Evolutionary conservation across 1,140 invertebrate species (phyloP).

Genomic region (Brachionus sp.): DNA sequence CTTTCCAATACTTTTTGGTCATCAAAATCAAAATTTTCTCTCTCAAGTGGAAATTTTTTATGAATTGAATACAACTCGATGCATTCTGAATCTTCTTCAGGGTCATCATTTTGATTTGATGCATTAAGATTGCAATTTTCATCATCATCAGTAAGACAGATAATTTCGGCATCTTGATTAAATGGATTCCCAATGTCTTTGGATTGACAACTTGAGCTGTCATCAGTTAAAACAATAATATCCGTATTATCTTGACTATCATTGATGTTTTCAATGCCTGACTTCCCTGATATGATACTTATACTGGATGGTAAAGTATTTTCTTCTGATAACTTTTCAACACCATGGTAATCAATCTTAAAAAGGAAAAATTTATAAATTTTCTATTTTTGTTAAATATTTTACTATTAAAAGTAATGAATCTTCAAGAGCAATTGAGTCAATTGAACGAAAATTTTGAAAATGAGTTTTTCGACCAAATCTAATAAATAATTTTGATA

Average conservation of each 20-base stretch:
- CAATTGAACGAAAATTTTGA: not conserved
- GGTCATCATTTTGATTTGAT: not conserved
- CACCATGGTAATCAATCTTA: not conserved
- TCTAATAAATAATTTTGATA: not conserved
- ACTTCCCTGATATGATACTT: not conserved
- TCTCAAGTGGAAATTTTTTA: not conserved
- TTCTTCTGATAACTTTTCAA: not conserved
- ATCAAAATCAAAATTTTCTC: not conserved
- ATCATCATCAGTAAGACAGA: not conserved
- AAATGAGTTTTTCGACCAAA: conserved; percentile 9
- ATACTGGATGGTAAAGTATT: not conserved
- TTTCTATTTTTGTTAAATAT: not conserved
- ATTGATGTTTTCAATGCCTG: not conserved
- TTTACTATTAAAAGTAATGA: not conserved
- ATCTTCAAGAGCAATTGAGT: not conserved
- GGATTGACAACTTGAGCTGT: not conserved
- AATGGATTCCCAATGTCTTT: not conserved
- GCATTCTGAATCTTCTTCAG: not conserved
- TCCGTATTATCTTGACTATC: not conserved
- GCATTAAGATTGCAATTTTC: not conserved
- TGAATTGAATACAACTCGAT: not conserved
- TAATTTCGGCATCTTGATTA: not conserved
- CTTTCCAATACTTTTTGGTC: not conserved
- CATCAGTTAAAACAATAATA: not conserved
- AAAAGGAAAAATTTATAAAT: not conserved